A percentile compares a stretch with the other conserved stretches of the same genome.
Evolutionary conservation across 2,797 vertebrate genomes (phyloP).

Genomic region (Macrochelys suwanniensis): DNA sequence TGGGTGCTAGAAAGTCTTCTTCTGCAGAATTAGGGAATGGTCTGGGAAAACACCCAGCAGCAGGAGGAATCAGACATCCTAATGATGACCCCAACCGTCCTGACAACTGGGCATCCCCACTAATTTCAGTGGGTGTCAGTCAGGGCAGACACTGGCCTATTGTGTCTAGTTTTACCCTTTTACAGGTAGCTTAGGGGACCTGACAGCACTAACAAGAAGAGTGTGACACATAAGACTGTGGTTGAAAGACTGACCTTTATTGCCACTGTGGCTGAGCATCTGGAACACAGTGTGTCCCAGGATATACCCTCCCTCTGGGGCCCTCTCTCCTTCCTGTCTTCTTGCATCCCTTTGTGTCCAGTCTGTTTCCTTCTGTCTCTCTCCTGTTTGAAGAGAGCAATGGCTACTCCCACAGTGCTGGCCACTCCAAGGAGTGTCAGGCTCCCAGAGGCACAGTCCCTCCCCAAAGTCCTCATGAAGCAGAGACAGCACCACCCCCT

Average conservation of each 20-base stretch:
- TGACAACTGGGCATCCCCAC: background rate
- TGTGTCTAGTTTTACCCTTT: background rate
- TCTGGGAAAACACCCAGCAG: background rate
- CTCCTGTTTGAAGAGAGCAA: background rate
- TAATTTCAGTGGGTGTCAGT: background rate
- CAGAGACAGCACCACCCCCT: background rate
- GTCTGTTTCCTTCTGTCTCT: background rate
- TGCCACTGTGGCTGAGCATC: background rate
- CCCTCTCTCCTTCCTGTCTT: background rate
- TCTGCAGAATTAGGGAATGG: background rate
- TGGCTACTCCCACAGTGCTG: background rate
- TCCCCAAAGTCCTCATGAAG: background rate
- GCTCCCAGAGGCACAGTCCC: background rate
- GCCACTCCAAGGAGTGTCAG: background rate
- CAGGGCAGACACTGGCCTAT: background rate
- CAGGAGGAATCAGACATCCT: fast-evolving
- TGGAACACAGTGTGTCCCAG: background rate
- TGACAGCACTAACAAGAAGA: background rate
- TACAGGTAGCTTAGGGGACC: background rate
- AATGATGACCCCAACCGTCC: background rate
- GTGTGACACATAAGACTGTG: background rate
- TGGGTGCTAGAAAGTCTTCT: background rate
- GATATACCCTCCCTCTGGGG: background rate
- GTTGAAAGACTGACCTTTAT: background rate
- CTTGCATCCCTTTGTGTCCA: background rate